phyloP scores from a whole-genome alignment of 2,888 invertebrate species.

The Cactoblastis cactorum region DNA sequence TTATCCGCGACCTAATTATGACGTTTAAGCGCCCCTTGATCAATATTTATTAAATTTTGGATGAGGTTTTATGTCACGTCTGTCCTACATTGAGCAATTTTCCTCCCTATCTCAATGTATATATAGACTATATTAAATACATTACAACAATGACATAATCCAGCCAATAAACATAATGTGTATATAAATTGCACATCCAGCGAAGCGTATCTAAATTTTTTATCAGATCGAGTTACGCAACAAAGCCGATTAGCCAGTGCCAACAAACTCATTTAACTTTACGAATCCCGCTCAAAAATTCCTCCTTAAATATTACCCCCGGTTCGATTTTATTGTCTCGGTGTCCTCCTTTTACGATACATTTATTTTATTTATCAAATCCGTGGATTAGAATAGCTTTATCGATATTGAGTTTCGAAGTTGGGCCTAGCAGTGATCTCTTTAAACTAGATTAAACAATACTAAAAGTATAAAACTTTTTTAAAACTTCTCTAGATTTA shows the following conservation, averaged over 20 bases:
- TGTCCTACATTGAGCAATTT: too few relatives aligned
- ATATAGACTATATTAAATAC: not conserved
- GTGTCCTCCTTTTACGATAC: conserved; percentile 60
- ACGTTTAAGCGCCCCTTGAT: too few relatives aligned
- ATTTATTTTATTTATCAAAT: conserved; percentile 66
- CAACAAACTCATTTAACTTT: conserved; percentile 77
- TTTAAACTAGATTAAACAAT: not conserved
- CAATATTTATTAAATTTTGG: too few relatives aligned
- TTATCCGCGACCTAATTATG: too few relatives aligned
- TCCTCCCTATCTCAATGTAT: too few relatives aligned
- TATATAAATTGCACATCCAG: conserved; percentile 26
- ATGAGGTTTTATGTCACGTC: too few relatives aligned
- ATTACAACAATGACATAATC: conserved; percentile 3
- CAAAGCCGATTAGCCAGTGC: conserved; percentile 60
- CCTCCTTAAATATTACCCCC: conserved; percentile 59
- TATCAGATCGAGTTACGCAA: conserved; percentile 66
- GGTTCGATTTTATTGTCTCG: conserved; percentile 69
- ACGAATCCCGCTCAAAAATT: conserved; percentile 64
- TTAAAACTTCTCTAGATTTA: too few relatives aligned
- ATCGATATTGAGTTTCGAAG: conserved; percentile 22
- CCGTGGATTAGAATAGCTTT: conserved; percentile 49
- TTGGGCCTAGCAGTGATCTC: conserved; percentile 4
- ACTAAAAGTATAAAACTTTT: too few relatives aligned
- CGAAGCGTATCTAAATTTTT: conserved; percentile 48
- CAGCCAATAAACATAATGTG: conserved; percentile 14